A percentile compares a stretch with the other conserved stretches of the same genome.
phyloP scores from a whole-genome alignment of 2,888 invertebrate species.

The Lydus trimaculatus region DNA sequence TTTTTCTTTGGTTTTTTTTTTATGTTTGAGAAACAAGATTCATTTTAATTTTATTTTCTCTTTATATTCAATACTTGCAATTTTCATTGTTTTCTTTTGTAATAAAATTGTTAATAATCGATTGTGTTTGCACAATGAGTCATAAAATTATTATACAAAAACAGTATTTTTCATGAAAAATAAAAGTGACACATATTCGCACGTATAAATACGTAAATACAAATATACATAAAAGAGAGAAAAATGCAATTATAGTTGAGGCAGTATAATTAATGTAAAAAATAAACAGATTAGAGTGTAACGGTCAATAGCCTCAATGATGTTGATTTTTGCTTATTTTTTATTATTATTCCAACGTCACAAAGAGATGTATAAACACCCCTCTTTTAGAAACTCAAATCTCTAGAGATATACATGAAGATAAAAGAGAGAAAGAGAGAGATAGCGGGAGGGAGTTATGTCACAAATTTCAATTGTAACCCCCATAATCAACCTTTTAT shows the following conservation, averaged over 20 bases:
- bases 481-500: neutral
- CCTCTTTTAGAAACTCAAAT: neutral
- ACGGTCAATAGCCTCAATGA: slow-evolving; percentile 5
- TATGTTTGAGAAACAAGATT: slow-evolving; percentile 31
- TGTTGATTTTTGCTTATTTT: neutral
- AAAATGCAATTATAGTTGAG: slow-evolving; percentile 3
- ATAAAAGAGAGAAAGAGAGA: too few species aligned
- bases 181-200: neutral
- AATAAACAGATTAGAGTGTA: slow-evolving; percentile 13
- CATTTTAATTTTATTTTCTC: slow-evolving; percentile 22
- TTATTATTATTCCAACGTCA: neutral
- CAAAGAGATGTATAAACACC: neutral
- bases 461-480: slow-evolving; percentile 4
- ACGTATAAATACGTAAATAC: too few species aligned
- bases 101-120: neutral
- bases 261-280: slow-evolving; percentile 12
- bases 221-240: neutral
- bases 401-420: neutral
- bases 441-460: neutral
- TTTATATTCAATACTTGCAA: slow-evolving; percentile 22
- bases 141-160: neutral
- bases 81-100: slow-evolving; percentile 17
- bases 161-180: neutral
- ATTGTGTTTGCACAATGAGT: neutral
- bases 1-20: too few species aligned